phyloP scores from a whole-genome alignment of 2,113 vertebrate genomes.

The Daubentonia madagascariensis region DNA sequence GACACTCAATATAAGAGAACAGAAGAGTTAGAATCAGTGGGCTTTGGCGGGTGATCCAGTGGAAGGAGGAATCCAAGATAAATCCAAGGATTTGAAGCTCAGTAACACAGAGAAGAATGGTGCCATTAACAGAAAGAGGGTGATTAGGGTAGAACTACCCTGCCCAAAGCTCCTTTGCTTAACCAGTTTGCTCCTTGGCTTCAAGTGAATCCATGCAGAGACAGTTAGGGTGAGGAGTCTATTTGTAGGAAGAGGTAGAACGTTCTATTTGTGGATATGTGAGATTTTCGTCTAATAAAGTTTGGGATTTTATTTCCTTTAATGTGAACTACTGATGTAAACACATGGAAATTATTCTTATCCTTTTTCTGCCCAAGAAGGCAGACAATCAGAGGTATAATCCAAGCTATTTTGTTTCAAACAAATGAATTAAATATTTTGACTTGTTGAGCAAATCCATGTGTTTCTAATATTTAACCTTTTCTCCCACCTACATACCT shows the following conservation, averaged over 20 bases:
- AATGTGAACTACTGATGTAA: background rate
- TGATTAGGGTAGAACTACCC: background rate
- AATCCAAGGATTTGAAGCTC: background rate
- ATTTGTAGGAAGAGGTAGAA: background rate
- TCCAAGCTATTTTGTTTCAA: constrained; percentile 46
- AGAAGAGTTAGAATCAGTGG: background rate
- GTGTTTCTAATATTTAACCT: constrained; percentile 54
- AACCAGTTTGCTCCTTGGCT: background rate
- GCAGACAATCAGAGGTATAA: background rate
- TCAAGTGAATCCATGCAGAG: background rate
- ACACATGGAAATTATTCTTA: constrained; percentile 42
- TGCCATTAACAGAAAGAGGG: background rate
- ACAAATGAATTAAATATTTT: constrained; percentile 67
- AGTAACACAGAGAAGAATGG: background rate
- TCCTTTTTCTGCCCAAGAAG: constrained; percentile 1
- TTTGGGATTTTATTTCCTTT: constrained; percentile 19
- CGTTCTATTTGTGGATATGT: background rate
- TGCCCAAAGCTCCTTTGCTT: background rate
- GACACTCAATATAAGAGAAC: background rate
- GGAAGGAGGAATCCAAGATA: background rate
- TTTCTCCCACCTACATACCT: constrained; percentile 24
- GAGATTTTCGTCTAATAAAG: constrained; percentile 28
- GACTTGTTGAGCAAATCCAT: constrained; percentile 57
- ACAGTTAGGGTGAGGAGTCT: background rate
- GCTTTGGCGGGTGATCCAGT: background rate